Evolutionary conservation across 2,888 invertebrate species (phyloP), one percentile per base, ranked within the genome.

Genomic region (Sylvicola cinctus): DNA sequence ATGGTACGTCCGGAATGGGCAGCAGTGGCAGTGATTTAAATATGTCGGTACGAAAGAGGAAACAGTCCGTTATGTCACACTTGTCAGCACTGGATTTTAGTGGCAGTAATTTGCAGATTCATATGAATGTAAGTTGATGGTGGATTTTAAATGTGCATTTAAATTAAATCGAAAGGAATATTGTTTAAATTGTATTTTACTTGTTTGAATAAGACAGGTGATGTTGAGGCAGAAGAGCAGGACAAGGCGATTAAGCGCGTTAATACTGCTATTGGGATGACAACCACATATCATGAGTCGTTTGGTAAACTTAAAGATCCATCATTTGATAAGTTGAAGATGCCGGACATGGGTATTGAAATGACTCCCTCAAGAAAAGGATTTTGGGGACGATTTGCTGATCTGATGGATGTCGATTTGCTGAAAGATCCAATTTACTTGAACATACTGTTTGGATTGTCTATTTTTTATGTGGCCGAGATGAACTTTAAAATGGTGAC

Each of bases 1-100:
- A 58, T 0, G 50, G 50, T 31, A 47, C 49, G 2, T 51, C 52
- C 1, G 47, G 46, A 16, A 48, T 46, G 30, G 49, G 46, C 2
- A 38, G 36, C 20, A 17, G 67, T 48, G 34, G 60, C 57, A 25
- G 62, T 55, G 68, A 66, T 41, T 42, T 58, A 8, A 63, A 58
- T 39, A 61, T 62, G 36, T 60, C 63, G 10, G 55, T 66, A 10
- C 51, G 69, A 15, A 60, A 60, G 38, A 60, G 71, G 40, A 71
- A 70, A 48, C 68, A 68, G 33, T 75, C 76, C 2, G 70, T 76
- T 26, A 70, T 75, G 43, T 74, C 75, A 13, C 74, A 70, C 48
- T 67, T 74, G 42, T 76, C 76, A 1, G 67, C 72, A 43, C 66
- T 76, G 66, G 76, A 77, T 54, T 76, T 77, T 51, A 74, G 72